Evolutionary conservation across 2,113 vertebrate species (phyloP).

Genomic region (Prolemur simus): DNA sequence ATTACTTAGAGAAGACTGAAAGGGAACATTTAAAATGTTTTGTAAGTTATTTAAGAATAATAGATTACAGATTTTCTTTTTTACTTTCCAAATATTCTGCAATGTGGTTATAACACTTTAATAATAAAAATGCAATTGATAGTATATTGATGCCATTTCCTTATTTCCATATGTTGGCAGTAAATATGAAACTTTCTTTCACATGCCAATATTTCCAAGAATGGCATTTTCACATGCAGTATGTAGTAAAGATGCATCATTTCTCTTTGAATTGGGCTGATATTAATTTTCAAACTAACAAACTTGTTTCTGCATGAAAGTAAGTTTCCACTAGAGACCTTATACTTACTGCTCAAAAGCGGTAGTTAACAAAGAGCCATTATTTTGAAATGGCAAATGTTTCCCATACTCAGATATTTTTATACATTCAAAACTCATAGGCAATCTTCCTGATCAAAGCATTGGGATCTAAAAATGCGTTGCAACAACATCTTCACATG

Average conservation of each 20-base stretch:
- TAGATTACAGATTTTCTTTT: neutral
- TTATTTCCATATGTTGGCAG: slow-evolving; percentile 59
- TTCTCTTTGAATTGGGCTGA: neutral
- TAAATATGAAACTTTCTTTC: slow-evolving; percentile 59
- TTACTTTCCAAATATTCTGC: neutral
- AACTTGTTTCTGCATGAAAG: neutral
- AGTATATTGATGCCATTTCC: slow-evolving; percentile 16
- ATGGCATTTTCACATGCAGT: slow-evolving; percentile 34
- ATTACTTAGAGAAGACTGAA: neutral
- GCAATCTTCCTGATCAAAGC: neutral
- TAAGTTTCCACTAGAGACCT: neutral
- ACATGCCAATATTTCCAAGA: slow-evolving; percentile 54
- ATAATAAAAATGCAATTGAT: neutral
- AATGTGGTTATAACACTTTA: neutral
- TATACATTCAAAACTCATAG: neutral
- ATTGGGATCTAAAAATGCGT: neutral
- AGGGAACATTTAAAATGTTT: neutral
- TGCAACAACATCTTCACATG: neutral
- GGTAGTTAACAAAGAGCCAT: neutral
- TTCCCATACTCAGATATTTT: neutral
- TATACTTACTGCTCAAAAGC: neutral
- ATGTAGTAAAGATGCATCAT: slow-evolving; percentile 58
- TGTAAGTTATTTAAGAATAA: neutral
- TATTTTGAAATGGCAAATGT: neutral
- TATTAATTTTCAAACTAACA: slow-evolving; percentile 1